Percentiles rank a stretch among this genome's conserved stretches.
Conservation (phyloP, 2,797 vertebrate genomes). For the Helicolenus hilgendorfi region DNA sequence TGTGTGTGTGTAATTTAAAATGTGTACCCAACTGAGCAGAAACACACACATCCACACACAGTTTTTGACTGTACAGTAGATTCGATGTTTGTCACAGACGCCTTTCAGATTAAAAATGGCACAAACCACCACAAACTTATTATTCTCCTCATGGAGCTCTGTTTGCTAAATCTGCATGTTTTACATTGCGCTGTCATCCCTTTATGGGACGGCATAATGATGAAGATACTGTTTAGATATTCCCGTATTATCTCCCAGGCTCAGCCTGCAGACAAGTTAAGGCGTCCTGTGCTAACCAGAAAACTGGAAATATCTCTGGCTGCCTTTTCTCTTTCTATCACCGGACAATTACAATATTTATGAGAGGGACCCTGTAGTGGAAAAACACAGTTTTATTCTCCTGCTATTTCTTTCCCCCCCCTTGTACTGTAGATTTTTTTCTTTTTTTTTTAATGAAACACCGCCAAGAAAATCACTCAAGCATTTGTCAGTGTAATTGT, state of each 20-base stretch:
- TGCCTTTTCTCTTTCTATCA: constrained; percentile 79
- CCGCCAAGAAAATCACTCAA: constrained; percentile 90
- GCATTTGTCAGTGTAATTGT: constrained; percentile 93
- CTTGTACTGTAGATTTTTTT: constrained; percentile 72
- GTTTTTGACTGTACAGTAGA: constrained; percentile 11
- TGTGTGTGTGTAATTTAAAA: constrained; percentile 7
- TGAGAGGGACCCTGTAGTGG: constrained; percentile 83
- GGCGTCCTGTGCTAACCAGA: constrained; percentile 68
- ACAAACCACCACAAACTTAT: constrained; percentile 50
- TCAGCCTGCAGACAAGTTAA: constrained; percentile 79
- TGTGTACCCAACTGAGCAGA: background rate
- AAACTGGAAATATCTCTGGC: constrained; percentile 73
- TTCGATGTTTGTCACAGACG: constrained; percentile 24
- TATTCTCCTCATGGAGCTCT: constrained; percentile 62
- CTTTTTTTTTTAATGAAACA: constrained; percentile 89
- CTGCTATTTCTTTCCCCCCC: constrained; percentile 73
- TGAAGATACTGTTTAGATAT: constrained; percentile 83
- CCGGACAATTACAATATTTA: constrained; percentile 92
- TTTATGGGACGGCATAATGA: constrained; percentile 74
- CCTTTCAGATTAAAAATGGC: constrained; percentile 48
- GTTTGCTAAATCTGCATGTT: constrained; percentile 79
- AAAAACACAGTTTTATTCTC: constrained; percentile 86
- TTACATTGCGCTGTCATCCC: constrained; percentile 65
- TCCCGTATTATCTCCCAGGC: constrained; percentile 74
- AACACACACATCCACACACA: background rate